Evolutionary conservation across 2,113 vertebrate species (phyloP), one percentile per base, ranked within the genome.

Genomic region (Collichthys lucidus): DNA sequence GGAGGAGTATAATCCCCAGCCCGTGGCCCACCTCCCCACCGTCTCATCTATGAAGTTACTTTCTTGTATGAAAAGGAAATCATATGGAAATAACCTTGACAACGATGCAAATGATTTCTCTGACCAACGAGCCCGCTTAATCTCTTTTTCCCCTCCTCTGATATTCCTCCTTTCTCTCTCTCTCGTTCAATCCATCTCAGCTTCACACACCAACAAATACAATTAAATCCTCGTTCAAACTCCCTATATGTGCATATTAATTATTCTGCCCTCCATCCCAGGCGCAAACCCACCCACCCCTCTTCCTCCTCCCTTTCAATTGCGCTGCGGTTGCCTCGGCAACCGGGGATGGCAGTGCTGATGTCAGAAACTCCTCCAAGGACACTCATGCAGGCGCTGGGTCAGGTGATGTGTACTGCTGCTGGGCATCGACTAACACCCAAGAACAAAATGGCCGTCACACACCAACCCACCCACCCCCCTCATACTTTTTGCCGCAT

Each of bases 291-390:
- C 19, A 60, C 22, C 7, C 19, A n/a, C 20, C 16, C 46, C 11
- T 4, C 11, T 52, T 8, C 16, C 5, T 29, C 62, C 64, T 74
- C 66, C 56, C 62, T 20, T 20, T 5, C 19, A 40, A 78, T 77
- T 82, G 76, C 66, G 73, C 86, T 64, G 64, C 7, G 47, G 94
- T 95, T 95, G 88, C 93, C 77, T 85, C 90, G 92, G 93, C 82
- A 89, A 95, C 93, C 74, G 55, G 64, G 59, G 83, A 86, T 89
- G 91, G 90, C 90, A 90, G 89, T 44, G 78, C 86, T 91, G 91
- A 93, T 93, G 88, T 95, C 90, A 94, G 87, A 88, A 64, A 78
- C 84, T 91, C 82, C 80, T 87, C 81, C 89, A 93, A 94, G 92
- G 92, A 95, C 92, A 90, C 89, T 85, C 74, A 59, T 61, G 79